These are phyloP conservation scores for Hylyphantes graminicola DNA, from an alignment of 1,140 invertebrate genomes.

Conservation along the genomic window DNA sequence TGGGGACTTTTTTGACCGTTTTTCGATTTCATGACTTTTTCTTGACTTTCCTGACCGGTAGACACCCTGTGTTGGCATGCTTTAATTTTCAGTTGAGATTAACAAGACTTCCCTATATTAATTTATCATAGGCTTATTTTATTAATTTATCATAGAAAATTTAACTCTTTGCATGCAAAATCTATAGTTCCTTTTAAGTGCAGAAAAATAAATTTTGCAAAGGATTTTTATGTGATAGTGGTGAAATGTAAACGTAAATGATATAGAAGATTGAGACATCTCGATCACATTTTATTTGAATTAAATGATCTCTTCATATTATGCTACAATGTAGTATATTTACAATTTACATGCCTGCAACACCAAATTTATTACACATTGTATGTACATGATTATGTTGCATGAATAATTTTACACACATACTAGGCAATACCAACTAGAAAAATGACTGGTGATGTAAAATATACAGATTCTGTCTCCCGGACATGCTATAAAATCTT, in stretches of 20 bases:
- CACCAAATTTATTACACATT: constrained; percentile 44
- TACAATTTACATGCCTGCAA: constrained; percentile 51
- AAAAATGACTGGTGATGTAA: constrained; percentile 50
- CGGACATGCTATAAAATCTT: constrained; percentile 44
- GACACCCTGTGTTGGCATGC: too few species aligned
- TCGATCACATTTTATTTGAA: constrained; percentile 46
- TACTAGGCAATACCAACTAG: constrained; percentile 47
- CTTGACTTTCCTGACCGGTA: too few species aligned
- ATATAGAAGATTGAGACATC: background rate
- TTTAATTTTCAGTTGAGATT: too few species aligned
- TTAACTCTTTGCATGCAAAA: too few species aligned
- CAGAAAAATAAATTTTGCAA: too few species aligned
- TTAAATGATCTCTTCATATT: constrained; percentile 39
- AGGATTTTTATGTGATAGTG: too few species aligned
- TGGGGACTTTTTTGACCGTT: too few species aligned
- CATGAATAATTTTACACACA: constrained; percentile 46
- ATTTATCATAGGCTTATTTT: too few species aligned
- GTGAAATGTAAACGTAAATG: background rate
- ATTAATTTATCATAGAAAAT: too few species aligned
- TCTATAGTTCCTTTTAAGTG: too few species aligned
- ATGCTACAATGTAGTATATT: constrained; percentile 52
- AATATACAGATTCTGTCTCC: constrained; percentile 40
- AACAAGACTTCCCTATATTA: too few species aligned
- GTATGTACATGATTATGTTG: constrained; percentile 58
- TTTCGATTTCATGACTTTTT: too few species aligned